Evolutionary conservation across 2,888 invertebrate genomes (phyloP).

Genomic region (Eumacrocentrus americanus): DNA sequence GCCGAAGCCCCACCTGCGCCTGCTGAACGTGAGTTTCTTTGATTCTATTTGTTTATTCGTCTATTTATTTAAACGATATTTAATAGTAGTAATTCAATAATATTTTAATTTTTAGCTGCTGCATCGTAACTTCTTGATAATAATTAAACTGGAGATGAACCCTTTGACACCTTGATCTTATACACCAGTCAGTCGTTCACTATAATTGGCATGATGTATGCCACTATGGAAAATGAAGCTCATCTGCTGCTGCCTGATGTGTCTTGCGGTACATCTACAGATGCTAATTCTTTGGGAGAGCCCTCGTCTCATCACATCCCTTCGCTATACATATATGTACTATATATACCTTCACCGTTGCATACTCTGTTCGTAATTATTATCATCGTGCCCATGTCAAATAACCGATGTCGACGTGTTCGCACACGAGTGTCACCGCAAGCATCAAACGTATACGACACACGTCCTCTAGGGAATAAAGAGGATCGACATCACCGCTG

Average conservation of each 20-base stretch:
- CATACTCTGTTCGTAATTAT: conserved; percentile 23
- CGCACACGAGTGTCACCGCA: conserved; percentile 17
- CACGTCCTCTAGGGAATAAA: conserved; percentile 2
- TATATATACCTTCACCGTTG: conserved; percentile 16
- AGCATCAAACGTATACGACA: conserved; percentile 5
- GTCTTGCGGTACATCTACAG: no score
- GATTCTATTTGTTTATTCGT: conserved; percentile 17
- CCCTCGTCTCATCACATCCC: not conserved
- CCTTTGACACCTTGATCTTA: not conserved
- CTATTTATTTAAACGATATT: not conserved
- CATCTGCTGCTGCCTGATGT: no score
- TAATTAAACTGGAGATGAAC: conserved; percentile 9
- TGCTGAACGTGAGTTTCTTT: conserved; percentile 42
- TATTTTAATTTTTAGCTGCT: conserved; percentile 45
- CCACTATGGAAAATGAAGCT: conserved; percentile 6
- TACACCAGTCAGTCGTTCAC: not conserved
- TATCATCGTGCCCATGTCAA: conserved; percentile 5
- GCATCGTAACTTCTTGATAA: conserved; percentile 50
- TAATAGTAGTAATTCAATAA: not conserved
- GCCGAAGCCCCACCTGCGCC: conserved; percentile 37
- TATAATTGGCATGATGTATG: conserved; percentile 17
- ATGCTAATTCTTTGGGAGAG: no score
- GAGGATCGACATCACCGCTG: conserved; percentile 3
- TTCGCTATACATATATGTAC: conserved; percentile 8
- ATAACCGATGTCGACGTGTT: conserved; percentile 1